A percentile compares a stretch with the other conserved stretches of the same genome.
Conservation (phyloP, 2,888 invertebrate genomes). For the Lissonota sp. region DNA sequence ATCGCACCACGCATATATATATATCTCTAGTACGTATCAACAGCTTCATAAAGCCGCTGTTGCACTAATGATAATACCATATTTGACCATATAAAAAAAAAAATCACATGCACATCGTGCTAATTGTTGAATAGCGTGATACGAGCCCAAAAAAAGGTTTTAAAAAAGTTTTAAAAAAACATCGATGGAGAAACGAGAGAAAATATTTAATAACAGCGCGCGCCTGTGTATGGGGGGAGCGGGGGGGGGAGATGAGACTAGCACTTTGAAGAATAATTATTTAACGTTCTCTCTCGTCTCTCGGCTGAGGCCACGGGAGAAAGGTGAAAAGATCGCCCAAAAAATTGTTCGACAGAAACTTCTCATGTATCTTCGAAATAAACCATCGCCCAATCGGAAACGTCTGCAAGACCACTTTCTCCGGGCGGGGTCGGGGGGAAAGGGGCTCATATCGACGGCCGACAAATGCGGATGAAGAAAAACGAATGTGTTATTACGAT, state of each 20-base stretch:
- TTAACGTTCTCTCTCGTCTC: slow-evolving; percentile 37
- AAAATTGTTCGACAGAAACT: slow-evolving; percentile 45
- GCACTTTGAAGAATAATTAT: slow-evolving; percentile 40
- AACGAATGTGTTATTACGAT: slow-evolving; percentile 53
- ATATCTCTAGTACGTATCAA: no score
- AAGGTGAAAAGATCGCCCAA: slow-evolving; percentile 57
- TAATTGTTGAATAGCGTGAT: slow-evolving; percentile 18
- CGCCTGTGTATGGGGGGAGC: slow-evolving; percentile 5
- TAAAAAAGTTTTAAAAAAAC: background rate
- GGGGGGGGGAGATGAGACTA: slow-evolving; percentile 24
- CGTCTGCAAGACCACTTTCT: slow-evolving; percentile 56
- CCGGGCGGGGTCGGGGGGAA: slow-evolving; percentile 14
- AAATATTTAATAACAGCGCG: slow-evolving; percentile 55
- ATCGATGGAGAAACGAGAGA: slow-evolving; percentile 46
- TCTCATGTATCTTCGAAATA: slow-evolving; percentile 50
- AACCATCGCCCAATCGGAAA: slow-evolving; percentile 58
- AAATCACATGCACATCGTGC: no score
- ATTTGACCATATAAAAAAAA: background rate
- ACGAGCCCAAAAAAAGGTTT: background rate
- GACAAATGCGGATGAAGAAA: slow-evolving; percentile 36
- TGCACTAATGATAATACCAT: background rate
- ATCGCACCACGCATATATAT: no score
- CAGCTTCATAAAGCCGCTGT: no score
- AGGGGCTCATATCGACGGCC: no score
- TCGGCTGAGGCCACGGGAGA: slow-evolving; percentile 38